Evolutionary conservation across 2,888 invertebrate species (phyloP), one percentile per base, ranked within the genome.

Genomic region (Drosophila yooni): DNA sequence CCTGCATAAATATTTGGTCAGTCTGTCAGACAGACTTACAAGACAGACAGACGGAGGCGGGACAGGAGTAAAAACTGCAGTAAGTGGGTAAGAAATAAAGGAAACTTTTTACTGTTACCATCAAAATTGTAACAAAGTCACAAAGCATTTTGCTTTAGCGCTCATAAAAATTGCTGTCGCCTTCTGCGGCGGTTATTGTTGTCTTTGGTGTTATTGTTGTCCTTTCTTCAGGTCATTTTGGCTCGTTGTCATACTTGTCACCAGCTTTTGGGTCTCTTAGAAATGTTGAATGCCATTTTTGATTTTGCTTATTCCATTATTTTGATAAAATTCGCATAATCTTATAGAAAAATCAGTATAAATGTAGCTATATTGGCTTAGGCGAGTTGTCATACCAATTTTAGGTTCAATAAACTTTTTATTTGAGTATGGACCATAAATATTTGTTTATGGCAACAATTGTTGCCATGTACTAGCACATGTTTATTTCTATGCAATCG

Each of bases 121-220:
- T 83, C 82, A 86, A 88, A 81, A 82, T 76, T 82, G 82, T 80
- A 83, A 88, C 75, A 88, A 82, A 85, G 86, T 86, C 83, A 82
- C 88, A 85, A 88, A 83, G 83, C 83, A 84, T 88, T 88, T 85
- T 70, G 63, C 72, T 69, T 62, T 72, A 73, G 69, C 57, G 76
- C 72, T 76, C 82, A 87, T 87, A 82, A 79, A 82, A 87, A 79
- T 69, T 51, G 64, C 68, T 76, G 76, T 74, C 79, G 72, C 60
- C 70, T 70, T 77, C 68, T 54, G 66, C 65, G 61, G 46, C 36
- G 67, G 58, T 51, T 64, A 60, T 66, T 56, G 54, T 54, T 61
- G 52, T 36, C 27, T 18, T 36, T 38, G 25, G 0, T 60, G 15
- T 59, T 57, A 25, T 51, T 25, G 21, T 48, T 59, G 34, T 46